A percentile compares a stretch with the other conserved stretches of the same genome.
Conservation (phyloP, 1,140 invertebrate genomes). For the Nebria ingens region DNA sequence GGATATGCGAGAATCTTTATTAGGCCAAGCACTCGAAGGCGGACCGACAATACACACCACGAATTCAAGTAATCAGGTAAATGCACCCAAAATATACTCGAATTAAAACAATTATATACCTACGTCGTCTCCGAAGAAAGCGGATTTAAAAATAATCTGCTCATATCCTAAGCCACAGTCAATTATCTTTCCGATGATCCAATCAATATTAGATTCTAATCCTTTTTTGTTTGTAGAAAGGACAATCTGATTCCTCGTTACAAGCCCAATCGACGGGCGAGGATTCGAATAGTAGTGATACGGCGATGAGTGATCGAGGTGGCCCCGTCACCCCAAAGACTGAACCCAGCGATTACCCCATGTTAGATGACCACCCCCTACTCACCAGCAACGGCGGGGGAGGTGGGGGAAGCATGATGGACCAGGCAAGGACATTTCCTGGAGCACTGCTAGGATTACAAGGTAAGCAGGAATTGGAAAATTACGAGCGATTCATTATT, state of each 20-base stretch:
- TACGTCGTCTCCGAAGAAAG: neutral
- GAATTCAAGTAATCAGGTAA: slow-evolving; percentile 22
- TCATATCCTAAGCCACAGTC: too few species aligned
- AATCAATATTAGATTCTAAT: too few species aligned
- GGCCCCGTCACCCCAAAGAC: slow-evolving; percentile 43
- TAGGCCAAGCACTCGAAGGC: slow-evolving; percentile 63
- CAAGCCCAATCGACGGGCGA: slow-evolving; percentile 65
- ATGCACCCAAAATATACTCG: neutral
- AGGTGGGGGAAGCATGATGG: slow-evolving; percentile 34
- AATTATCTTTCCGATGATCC: too few species aligned
- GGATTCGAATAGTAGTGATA: slow-evolving; percentile 59
- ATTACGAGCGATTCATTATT: too few species aligned
- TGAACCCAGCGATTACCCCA: slow-evolving; percentile 49
- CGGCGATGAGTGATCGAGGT: slow-evolving; percentile 53
- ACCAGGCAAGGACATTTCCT: slow-evolving; percentile 57
- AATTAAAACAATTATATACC: neutral
- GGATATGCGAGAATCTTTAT: slow-evolving; percentile 55
- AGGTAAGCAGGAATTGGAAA: slow-evolving; percentile 44
- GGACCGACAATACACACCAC: slow-evolving; percentile 45
- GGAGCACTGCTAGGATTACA: slow-evolving; percentile 58
- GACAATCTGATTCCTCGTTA: slow-evolving; percentile 38
- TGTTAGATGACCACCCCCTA: slow-evolving; percentile 48
- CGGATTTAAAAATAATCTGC: too few species aligned
- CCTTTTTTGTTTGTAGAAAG: too few species aligned
- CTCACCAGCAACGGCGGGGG: slow-evolving; percentile 53